Conservation (phyloP, 1,140 invertebrate genomes). For the Choristoneura fumiferana region DNA sequence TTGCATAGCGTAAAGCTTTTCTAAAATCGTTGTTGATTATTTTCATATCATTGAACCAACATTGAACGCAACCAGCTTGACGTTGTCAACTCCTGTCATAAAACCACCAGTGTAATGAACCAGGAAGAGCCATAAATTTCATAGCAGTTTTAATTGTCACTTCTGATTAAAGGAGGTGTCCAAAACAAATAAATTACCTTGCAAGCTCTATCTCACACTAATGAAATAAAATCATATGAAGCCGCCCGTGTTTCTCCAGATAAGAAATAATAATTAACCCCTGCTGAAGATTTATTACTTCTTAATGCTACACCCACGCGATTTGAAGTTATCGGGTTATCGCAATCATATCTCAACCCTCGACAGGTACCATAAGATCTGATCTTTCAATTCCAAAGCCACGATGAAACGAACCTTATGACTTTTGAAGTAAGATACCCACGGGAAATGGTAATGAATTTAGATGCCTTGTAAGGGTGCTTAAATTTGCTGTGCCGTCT, state of each 20-base stretch:
- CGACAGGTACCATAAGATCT: slow-evolving; percentile 18
- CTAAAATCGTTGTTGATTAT: too few species aligned
- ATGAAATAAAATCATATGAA: slow-evolving; percentile 54
- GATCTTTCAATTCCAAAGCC: slow-evolving; percentile 13
- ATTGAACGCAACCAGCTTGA: slow-evolving; percentile 2
- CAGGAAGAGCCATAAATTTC: not conserved
- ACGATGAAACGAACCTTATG: slow-evolving; percentile 2
- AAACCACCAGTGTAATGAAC: too few species aligned
- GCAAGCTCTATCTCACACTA: slow-evolving; percentile 46
- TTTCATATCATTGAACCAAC: too few species aligned
- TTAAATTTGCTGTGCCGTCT: slow-evolving; percentile 23
- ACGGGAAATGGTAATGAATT: not conserved
- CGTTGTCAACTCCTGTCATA: not conserved
- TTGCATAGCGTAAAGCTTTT: too few species aligned
- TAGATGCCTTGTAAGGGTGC: slow-evolving; percentile 4
- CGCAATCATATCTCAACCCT: not conserved
- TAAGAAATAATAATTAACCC: slow-evolving; percentile 52
- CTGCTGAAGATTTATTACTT: slow-evolving; percentile 51
- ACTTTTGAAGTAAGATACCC: not conserved
- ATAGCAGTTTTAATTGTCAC: slow-evolving; percentile 30
- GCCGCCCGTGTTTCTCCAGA: slow-evolving; percentile 29
- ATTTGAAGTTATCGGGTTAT: slow-evolving; percentile 35
- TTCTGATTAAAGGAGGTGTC: slow-evolving; percentile 32
- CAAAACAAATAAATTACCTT: slow-evolving; percentile 57
- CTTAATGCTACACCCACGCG: slow-evolving; percentile 58